Evolutionary conservation across 2,113 vertebrate species (phyloP), one percentile per base, ranked within the genome.

Genomic region (Hydrochoerus hydrochaeris): DNA sequence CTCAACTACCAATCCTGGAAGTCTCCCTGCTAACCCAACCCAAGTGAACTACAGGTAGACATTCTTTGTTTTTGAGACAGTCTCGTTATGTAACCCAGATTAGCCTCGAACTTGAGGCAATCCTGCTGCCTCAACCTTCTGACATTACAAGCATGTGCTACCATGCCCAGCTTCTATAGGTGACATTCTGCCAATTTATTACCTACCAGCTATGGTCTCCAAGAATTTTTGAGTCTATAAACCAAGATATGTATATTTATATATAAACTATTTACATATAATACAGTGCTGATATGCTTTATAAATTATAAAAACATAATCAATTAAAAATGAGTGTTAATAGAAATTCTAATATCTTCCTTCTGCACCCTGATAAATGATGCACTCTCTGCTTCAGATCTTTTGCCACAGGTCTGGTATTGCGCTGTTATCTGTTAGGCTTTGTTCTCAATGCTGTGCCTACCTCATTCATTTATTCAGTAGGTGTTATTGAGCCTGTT

Each of bases 261-360:
- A 57, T 62, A 87, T 84, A 94, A 91, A 96, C 9, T 49, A 65
- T 46, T 71, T 92, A 69, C 41, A 83, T 80, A 67, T 52, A 93
- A 93, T 54, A 89, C 49, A 80, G 60, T 92, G 69, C 69, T 87
- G 63, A 90, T 82, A 26, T 3, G 71, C 57, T 90, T 94, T 88
- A 88, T 95, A 95, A 88, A 90, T 90, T 83, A 82, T 81, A 90
- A 93, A 91, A n/a, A n/a, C n/a, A n/a, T n/a, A n/a, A n/a, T n/a
- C n/a, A n/a, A n/a, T n/a, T n/a, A 46, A 46, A 81, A 92, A 94
- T 90, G 38, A 94, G 63, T 62, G 22, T 88, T 77, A 44, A 65
- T 41, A 96, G 82, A 60, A 85, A 95, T 96, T 87, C 35, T 90
- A 88, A 75, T 75, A 63, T 75, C 92, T 90, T 88, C 49, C 85